phyloP scores from a whole-genome alignment of 2,888 invertebrate genomes.

The Tenodera sinensis region DNA sequence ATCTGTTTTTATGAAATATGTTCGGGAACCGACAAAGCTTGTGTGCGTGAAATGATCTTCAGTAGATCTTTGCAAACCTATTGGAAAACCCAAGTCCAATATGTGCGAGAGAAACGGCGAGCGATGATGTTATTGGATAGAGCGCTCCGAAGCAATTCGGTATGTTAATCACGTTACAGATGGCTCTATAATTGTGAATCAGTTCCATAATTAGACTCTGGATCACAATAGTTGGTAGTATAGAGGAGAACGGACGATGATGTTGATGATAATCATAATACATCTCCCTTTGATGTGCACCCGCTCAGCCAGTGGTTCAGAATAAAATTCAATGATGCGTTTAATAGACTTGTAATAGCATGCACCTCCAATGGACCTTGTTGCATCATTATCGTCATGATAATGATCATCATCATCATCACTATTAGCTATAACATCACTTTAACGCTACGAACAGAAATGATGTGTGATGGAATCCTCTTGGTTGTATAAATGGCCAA shows the following conservation, averaged over 20 bases:
- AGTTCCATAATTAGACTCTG: conserved; percentile 8
- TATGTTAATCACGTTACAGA: conserved; percentile 4
- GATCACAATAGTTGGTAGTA: neutral
- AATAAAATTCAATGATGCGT: conserved; percentile 8
- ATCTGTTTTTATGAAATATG: too few relatives aligned
- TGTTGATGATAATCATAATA: neutral
- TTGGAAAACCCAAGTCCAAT: neutral
- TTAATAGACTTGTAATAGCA: neutral
- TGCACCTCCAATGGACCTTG: neutral
- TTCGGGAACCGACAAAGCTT: too few relatives aligned
- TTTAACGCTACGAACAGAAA: neutral
- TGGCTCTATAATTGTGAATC: conserved; percentile 13
- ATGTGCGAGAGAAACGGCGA: neutral
- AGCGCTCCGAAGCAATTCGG: neutral
- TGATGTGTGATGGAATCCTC: neutral
- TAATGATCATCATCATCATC: neutral
- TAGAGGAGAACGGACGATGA: neutral
- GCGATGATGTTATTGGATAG: neutral
- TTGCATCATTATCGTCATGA: neutral
- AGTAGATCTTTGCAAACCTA: too few relatives aligned
- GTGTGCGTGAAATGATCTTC: too few relatives aligned
- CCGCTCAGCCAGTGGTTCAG: neutral
- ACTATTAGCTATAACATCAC: neutral
- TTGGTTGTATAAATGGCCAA: neutral
- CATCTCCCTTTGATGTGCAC: neutral